These are phyloP conservation scores for Nomada ruficornis DNA, from an alignment of 2,888 invertebrate genomes.

Conservation along the genomic window DNA sequence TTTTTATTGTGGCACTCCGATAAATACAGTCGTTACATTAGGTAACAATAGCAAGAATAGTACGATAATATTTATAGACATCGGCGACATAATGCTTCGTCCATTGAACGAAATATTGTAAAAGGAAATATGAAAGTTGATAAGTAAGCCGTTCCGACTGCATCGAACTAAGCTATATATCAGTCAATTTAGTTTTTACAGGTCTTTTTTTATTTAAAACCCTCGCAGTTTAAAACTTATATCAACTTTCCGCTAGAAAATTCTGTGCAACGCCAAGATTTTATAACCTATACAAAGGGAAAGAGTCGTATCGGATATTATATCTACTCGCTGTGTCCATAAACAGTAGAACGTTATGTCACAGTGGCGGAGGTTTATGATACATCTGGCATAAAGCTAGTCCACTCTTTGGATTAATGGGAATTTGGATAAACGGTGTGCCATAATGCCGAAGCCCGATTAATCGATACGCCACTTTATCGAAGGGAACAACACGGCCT, in stretches of 20 bases:
- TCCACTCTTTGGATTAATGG: not conserved
- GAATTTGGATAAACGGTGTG: constrained; percentile 3
- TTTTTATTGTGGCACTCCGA: too few relatives aligned
- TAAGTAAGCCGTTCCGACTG: too few relatives aligned
- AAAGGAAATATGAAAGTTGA: too few relatives aligned
- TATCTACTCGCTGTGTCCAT: not conserved
- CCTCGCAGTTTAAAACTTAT: not conserved
- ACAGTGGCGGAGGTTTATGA: not conserved
- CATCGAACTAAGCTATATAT: too few relatives aligned
- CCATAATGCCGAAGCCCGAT: constrained; percentile 6
- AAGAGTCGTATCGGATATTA: not conserved
- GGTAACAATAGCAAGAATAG: too few relatives aligned
- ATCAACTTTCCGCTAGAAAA: not conserved
- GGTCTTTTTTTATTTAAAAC: not conserved
- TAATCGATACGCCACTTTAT: constrained; percentile 7
- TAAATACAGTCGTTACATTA: too few relatives aligned
- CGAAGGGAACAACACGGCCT: not conserved
- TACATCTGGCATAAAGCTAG: not conserved
- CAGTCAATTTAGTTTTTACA: not conserved
- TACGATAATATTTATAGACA: too few relatives aligned
- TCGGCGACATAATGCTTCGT: too few relatives aligned
- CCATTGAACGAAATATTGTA: too few relatives aligned
- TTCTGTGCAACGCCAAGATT: not conserved
- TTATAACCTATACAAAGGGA: not conserved
- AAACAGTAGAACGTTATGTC: not conserved